Evolutionary conservation across 2,113 vertebrate species (phyloP).

Genomic region (Vulpes ferrilata): DNA sequence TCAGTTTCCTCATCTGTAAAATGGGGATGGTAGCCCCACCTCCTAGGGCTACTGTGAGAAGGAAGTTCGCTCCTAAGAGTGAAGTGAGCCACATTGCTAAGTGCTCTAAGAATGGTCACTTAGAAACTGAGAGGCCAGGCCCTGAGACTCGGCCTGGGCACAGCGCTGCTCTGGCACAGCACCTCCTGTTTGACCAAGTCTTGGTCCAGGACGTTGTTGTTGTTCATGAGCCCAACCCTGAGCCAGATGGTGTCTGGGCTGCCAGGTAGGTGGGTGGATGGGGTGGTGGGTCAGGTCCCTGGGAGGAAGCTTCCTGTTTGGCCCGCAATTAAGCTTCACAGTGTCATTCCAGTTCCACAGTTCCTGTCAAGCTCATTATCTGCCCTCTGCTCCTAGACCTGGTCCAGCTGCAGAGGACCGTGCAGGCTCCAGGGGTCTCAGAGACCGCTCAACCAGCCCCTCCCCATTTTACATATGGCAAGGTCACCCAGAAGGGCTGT

Average conservation of each 20-base stretch:
- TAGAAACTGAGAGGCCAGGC: background rate
- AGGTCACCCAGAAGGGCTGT: background rate
- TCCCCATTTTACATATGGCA: background rate
- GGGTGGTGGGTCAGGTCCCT: background rate
- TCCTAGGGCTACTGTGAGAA: background rate
- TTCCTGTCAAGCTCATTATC: background rate
- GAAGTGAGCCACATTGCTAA: background rate
- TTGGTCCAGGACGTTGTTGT: background rate
- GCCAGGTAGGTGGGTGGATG: constrained; percentile 50
- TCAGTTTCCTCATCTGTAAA: background rate
- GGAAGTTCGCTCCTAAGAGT: background rate
- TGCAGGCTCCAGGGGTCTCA: background rate
- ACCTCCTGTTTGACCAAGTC: background rate
- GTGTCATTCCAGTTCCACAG: background rate
- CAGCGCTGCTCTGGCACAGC: background rate
- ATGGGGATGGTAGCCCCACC: background rate
- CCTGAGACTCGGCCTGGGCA: background rate
- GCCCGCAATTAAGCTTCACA: background rate
- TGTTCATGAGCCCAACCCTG: background rate
- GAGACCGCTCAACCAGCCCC: background rate
- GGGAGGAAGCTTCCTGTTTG: constrained; percentile 34
- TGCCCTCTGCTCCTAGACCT: background rate
- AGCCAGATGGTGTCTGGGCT: background rate
- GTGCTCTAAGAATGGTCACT: background rate
- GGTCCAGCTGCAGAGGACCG: background rate